Base-by-base conservation (phyloP, 1,140 invertebrate species). In the Vanessa tameamea region DNA sequence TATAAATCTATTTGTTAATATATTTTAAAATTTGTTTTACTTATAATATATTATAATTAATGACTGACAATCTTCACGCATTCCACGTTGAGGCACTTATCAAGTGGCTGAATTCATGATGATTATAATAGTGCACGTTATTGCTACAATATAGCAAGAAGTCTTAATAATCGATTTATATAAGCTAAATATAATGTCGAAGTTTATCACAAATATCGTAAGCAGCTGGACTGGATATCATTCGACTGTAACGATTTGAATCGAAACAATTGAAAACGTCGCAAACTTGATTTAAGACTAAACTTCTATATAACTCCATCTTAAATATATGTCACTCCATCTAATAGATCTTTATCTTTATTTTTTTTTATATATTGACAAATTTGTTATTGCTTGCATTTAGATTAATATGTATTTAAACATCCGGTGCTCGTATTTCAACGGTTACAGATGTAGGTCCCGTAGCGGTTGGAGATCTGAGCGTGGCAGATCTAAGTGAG, bases 401-500 rank as follows among this genome's bases (percentile, higher is more conserved):
- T 43, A 43, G 0, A 9, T 69, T 8, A 23, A 7, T 64, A 9
- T 23, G 76, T 51, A 8, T 80, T 85, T 89, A 92, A 64, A 85
- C 83, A 77, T 91, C 89, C 53, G 91, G 89, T 69, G 89, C 84
- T 55, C 91, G 84, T 70, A 92, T 92, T 82, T 92, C 89, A 6
- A 92, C 91, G 14, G 91, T 92, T 0, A 92, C 91, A 15, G 91
- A 91, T 37, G 91, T 90, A 7, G 91, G 91, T 16, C 91, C 89
- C 0, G 88, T 81, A 13, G 91, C 82, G 13, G 88, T 92, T 6
- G 91, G 91, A 3, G 91, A 92, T 11, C 91, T 82, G 15, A 92
- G 78, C 13, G 89, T 91, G 0, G 89, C 89, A 51, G 91, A 92
- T 64, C 91, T 85, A 69, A 94, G 92, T 12, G 95, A 95, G 5